A percentile compares a stretch with the other conserved stretches of the same genome.
These are phyloP conservation scores for Isurus oxyrinchus DNA, from an alignment of 2,113 vertebrate species.

Conservation along the genomic window DNA sequence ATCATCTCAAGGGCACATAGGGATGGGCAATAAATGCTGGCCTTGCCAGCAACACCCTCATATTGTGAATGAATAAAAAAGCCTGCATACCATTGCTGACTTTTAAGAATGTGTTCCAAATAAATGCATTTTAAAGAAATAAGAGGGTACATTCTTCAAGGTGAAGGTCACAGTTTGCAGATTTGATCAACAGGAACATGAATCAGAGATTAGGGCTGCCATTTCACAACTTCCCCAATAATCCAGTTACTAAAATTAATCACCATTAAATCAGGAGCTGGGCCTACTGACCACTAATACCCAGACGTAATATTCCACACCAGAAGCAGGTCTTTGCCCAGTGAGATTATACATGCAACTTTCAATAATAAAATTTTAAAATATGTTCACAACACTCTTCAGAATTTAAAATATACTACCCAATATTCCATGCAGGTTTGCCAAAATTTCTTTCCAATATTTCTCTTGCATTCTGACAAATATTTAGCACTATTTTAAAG, in stretches of 20 bases:
- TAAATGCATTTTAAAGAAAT: background rate
- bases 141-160: background rate
- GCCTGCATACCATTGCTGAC: background rate
- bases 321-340: background rate
- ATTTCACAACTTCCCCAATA: background rate
- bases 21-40: background rate
- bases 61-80: background rate
- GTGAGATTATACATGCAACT: conserved; percentile 40
- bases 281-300: background rate
- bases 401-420: background rate
- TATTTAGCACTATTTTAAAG: conserved; percentile 1
- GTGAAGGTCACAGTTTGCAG: background rate
- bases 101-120: background rate
- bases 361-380: conserved; percentile 37
- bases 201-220: background rate
- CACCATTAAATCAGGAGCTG: background rate
- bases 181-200: background rate
- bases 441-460: background rate
- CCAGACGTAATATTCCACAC: background rate
- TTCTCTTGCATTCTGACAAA: background rate
- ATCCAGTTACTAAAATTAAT: background rate
- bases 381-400: background rate
- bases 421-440: background rate
- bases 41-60: background rate
- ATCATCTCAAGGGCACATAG: background rate